Percentiles rank a stretch among this genome's conserved stretches.
These are phyloP conservation scores for Spisula subtruncata DNA, from an alignment of 2,888 invertebrate genomes.

Conservation along the genomic window DNA sequence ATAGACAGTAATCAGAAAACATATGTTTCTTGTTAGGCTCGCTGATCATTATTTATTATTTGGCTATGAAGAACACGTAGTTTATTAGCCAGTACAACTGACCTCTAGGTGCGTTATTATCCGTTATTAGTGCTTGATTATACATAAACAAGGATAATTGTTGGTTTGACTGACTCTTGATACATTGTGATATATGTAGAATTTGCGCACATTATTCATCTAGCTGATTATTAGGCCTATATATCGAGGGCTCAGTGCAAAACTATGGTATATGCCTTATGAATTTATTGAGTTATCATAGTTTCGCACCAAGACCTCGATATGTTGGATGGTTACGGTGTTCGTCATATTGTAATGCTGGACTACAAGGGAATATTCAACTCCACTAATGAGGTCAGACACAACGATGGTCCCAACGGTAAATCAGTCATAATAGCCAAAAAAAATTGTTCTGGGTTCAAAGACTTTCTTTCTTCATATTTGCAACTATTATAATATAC, in stretches of 20 bases:
- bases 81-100: background rate
- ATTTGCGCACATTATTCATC: background rate
- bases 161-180: background rate
- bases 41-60: slow-evolving; percentile 6
- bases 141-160: slow-evolving; percentile 4
- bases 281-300: background rate
- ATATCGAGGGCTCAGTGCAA: too few relatives aligned
- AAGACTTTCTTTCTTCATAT: too few relatives aligned
- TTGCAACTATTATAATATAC: too few relatives aligned
- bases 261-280: too few relatives aligned
- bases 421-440: too few relatives aligned
- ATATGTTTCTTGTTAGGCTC: background rate
- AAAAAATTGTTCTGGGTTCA: too few relatives aligned
- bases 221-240: background rate
- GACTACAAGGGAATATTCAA: too few relatives aligned
- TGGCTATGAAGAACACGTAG: background rate
- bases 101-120: slow-evolving; percentile 2
- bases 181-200: background rate
- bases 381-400: too few relatives aligned
- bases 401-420: too few relatives aligned
- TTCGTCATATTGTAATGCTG: too few relatives aligned
- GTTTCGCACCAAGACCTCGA: too few relatives aligned
- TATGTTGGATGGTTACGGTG: too few relatives aligned
- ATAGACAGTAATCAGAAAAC: slow-evolving; percentile 3
- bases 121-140: background rate